A percentile compares a stretch with the other conserved stretches of the same genome.
Evolutionary conservation across 2,797 vertebrate genomes (phyloP).

Genomic region (Falco rusticolus): DNA sequence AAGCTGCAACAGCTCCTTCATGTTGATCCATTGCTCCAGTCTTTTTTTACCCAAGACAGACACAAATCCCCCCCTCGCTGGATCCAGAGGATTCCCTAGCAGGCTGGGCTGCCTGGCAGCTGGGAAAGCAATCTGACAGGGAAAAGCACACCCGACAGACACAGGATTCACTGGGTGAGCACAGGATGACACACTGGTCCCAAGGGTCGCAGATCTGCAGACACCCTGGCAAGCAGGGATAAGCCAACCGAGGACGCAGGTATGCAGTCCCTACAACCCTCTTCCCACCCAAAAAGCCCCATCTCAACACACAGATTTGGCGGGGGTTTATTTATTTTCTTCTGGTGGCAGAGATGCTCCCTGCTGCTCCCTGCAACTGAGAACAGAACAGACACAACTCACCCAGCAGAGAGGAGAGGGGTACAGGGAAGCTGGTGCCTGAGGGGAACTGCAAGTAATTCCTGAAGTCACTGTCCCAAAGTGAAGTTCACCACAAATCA

Average conservation of each 20-base stretch:
- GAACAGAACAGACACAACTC: background rate
- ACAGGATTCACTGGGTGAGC: too few species aligned
- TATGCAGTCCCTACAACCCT: background rate
- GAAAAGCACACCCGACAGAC: background rate
- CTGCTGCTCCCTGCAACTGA: background rate
- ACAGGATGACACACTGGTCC: background rate
- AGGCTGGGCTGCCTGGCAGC: background rate
- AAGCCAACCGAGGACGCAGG: background rate
- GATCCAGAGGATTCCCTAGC: background rate
- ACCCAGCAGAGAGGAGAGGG: background rate
- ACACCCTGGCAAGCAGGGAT: background rate
- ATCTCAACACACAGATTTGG: background rate
- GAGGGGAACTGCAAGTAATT: background rate
- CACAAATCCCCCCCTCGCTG: background rate
- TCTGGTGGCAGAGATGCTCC: background rate
- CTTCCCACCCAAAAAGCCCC: background rate
- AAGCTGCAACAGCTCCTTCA: background rate
- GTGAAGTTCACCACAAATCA: too few species aligned
- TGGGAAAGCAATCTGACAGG: background rate
- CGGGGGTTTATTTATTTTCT: background rate
- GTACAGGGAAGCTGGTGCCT: accelerated
- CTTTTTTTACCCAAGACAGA: background rate
- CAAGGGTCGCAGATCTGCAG: background rate
- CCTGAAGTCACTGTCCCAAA: background rate
- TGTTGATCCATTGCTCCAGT: background rate